Evolutionary conservation across 2,797 vertebrate genomes (phyloP), one percentile per base, ranked within the genome.

Genomic region (Sebastes elongatus): DNA sequence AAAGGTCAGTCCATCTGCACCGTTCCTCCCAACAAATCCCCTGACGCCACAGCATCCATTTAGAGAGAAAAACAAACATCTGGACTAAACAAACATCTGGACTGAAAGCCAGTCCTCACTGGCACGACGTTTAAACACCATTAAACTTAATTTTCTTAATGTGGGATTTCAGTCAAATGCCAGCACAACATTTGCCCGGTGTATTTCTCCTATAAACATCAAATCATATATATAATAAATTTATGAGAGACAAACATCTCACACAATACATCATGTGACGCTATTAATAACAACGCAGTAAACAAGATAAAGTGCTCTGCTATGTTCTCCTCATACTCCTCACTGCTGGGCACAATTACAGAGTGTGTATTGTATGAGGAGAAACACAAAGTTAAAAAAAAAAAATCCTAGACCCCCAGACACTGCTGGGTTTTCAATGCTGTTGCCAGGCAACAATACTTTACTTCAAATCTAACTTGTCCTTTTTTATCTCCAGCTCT

Each of bases 361-460:
- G 87, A 85, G 81, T 83, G 81, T 87, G 80, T 38, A 35, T 7
- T 23, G 33, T 35, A 55, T 81, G 27, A 93, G 82, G 85, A 93
- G 85, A 92, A 90, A 92, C 83, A 91, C 74, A 91, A 90, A 93
- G 73, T 86, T 71, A 38, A 11, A 35, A 63, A 71, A 83, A 91
- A 90, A 93, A 87, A 83, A 83, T 63, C 61, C 32, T 20, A 87
- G 84, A 88, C 89, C 88, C 88, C 80, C 72, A 92, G 92, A 93
- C 90, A 89, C 88, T 83, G 86, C 92, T 82, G 80, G 91, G 85
- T 94, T 90, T 91, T 92, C 90, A 88, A 76, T 91, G 85, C 91
- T 93, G 96, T 96, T 96, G 95, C 96, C 91, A 93, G 88, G 96
- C 96, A 96, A 96, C 96, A 84, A 91, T 91, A 90, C 90, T 92